A percentile compares a stretch with the other conserved stretches of the same genome.
Conservation (phyloP, 1,140 invertebrate species). For the Hyphantria cunea region DNA sequence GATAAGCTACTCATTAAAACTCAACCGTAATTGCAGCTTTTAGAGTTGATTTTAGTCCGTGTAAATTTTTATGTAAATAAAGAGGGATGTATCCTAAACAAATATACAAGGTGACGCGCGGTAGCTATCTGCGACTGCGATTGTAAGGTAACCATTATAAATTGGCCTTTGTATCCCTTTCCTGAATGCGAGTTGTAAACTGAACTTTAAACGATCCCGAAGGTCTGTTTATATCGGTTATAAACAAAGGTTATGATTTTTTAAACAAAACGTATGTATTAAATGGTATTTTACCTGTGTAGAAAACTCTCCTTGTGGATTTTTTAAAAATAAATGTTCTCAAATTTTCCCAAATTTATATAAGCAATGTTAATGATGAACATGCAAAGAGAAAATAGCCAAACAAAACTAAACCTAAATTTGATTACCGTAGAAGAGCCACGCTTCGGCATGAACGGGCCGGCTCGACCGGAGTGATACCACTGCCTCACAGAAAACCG, state of each 20-base stretch:
- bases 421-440: no score
- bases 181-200: neutral
- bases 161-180: slow-evolving; percentile 35
- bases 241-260: slow-evolving; percentile 30
- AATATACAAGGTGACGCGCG: slow-evolving; percentile 66
- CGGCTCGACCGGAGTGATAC: no score
- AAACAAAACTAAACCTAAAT: no score
- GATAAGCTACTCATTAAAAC: slow-evolving; percentile 39
- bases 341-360: no score
- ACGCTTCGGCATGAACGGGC: no score
- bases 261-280: slow-evolving; percentile 29
- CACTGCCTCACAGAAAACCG: no score
- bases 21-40: slow-evolving; percentile 5
- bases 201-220: neutral
- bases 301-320: slow-evolving; percentile 6
- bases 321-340: no score
- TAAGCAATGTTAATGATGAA: no score
- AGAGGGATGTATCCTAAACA: slow-evolving; percentile 69
- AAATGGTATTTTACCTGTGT: slow-evolving; percentile 29
- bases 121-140: slow-evolving; percentile 47
- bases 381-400: no score
- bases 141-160: slow-evolving; percentile 43
- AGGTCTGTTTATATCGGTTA: slow-evolving; percentile 25
- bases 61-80: slow-evolving; percentile 50
- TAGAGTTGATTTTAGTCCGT: slow-evolving; percentile 25